These are phyloP conservation scores for Hyles vespertilio DNA, from an alignment of 1,140 invertebrate species.

Conservation along the genomic window DNA sequence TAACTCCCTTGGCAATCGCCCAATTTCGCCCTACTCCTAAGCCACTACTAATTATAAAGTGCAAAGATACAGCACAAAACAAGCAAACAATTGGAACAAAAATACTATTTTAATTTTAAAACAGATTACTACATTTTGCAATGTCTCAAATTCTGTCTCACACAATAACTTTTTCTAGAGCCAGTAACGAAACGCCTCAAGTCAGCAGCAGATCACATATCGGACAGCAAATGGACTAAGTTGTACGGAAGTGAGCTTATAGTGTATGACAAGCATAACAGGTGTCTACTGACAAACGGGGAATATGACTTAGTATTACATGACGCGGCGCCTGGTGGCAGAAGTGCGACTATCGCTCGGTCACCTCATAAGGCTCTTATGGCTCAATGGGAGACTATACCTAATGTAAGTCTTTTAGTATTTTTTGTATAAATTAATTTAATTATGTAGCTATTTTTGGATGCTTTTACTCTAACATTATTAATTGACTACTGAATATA, in stretches of 20 bases:
- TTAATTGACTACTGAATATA: too few species aligned
- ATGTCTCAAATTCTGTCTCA: too few species aligned
- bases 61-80: too few species aligned
- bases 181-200: constrained; percentile 64
- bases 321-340: constrained; percentile 77
- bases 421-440: neutral
- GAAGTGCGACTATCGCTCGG: constrained; percentile 58
- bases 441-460: too few species aligned
- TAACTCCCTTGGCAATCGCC: too few species aligned
- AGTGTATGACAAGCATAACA: constrained; percentile 93
- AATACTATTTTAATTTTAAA: too few species aligned
- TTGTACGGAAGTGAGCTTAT: constrained; percentile 90
- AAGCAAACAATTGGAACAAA: too few species aligned
- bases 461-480: too few species aligned
- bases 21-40: too few species aligned
- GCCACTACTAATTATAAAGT: too few species aligned
- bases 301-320: constrained; percentile 92
- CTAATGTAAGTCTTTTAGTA: constrained; percentile 77
- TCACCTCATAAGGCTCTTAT: constrained; percentile 72
- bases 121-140: too few species aligned
- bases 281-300: constrained; percentile 89
- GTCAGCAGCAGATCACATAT: constrained; percentile 50
- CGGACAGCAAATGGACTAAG: constrained; percentile 77
- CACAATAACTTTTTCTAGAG: constrained; percentile 27
- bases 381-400: constrained; percentile 87